Conservation (phyloP, 1,140 invertebrate genomes). For the Drosophila arawakana region DNA sequence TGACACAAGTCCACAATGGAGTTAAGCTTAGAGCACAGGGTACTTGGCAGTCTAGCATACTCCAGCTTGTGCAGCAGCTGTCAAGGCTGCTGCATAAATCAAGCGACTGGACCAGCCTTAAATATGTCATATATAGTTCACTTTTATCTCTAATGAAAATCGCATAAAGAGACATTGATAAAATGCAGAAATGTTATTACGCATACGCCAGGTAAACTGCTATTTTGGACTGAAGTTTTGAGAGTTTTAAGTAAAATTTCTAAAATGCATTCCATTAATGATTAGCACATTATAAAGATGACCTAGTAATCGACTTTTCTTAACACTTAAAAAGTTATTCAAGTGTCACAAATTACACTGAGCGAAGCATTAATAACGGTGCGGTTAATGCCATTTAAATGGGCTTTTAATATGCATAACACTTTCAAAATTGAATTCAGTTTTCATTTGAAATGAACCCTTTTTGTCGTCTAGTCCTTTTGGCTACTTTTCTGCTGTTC, state of each 20-base stretch:
- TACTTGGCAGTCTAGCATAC: neutral
- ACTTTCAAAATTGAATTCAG: neutral
- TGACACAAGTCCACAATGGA: no score
- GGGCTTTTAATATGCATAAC: no score
- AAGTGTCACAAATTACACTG: neutral
- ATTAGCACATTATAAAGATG: no score
- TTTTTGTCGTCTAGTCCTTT: neutral
- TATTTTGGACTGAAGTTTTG: neutral
- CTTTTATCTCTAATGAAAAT: conserved; percentile 42
- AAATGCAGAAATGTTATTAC: conserved; percentile 13
- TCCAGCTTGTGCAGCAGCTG: conserved; percentile 43
- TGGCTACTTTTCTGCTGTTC: neutral
- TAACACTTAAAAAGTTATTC: neutral
- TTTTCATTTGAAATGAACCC: neutral
- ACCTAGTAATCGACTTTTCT: no score
- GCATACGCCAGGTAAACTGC: conserved; percentile 6
- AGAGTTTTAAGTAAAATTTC: no score
- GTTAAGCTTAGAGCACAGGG: neutral
- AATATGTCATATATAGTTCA: conserved; percentile 40
- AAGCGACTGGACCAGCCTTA: conserved; percentile 43
- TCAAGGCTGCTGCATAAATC: conserved; percentile 71
- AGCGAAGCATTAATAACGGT: no score
- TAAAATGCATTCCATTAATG: no score
- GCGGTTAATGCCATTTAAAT: no score
- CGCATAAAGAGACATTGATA: conserved; percentile 24